Percentiles rank a stretch among this genome's conserved stretches.
phyloP scores from a whole-genome alignment of 2,797 vertebrate genomes.

The Acanthornis magna region DNA sequence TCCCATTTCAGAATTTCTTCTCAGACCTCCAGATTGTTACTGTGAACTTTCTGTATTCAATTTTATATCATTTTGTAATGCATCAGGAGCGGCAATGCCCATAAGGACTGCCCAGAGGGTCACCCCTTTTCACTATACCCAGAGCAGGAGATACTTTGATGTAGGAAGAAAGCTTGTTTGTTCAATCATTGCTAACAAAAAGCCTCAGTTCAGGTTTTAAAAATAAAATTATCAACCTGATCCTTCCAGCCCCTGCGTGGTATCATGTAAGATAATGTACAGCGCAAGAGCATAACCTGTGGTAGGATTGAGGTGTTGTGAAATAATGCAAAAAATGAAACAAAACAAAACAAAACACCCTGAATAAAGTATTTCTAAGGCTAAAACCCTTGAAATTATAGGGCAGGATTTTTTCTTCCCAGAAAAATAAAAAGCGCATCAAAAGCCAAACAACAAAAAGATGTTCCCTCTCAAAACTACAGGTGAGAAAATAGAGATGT shows the following conservation, averaged over 20 bases:
- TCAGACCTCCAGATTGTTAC: conserved; percentile 5
- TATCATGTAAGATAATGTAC: background rate
- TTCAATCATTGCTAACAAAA: conserved; percentile 59
- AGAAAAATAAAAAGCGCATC: background rate
- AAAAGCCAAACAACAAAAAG: background rate
- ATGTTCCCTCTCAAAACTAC: background rate
- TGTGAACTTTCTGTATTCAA: conserved; percentile 53
- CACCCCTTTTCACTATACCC: conserved; percentile 42
- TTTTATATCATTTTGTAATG: conserved; percentile 34
- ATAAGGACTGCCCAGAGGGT: conserved; percentile 56
- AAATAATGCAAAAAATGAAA: conserved; percentile 35
- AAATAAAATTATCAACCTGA: conserved; percentile 43
- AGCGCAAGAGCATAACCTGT: background rate
- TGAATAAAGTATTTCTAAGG: background rate
- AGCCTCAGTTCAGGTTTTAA: conserved; percentile 19
- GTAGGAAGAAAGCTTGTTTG: conserved; percentile 67
- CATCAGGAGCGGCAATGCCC: background rate
- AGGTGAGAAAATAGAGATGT: background rate
- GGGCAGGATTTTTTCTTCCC: background rate
- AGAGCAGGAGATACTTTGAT: conserved; percentile 51
- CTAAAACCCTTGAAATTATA: conserved; percentile 22
- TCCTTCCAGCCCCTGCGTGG: conserved; percentile 29
- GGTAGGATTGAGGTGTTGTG: background rate
- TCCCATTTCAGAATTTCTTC: conserved; percentile 42
- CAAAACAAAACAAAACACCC: conserved; percentile 32